phyloP scores from a whole-genome alignment of 1,140 invertebrate species.

The Whitmania pigra region DNA sequence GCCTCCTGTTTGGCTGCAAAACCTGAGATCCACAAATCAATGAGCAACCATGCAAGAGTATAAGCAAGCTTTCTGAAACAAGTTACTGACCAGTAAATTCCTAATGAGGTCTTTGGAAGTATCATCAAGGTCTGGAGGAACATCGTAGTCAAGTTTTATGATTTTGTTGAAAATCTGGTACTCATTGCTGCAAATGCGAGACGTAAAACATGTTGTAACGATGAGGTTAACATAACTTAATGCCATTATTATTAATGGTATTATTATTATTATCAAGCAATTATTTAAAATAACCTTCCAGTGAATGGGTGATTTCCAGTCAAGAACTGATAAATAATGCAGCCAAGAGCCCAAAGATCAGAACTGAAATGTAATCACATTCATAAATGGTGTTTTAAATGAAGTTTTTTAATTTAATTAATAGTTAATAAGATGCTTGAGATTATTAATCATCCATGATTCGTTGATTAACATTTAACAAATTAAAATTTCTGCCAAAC shows the following conservation, averaged over 20 bases:
- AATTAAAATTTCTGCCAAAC: not conserved
- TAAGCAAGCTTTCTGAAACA: no score
- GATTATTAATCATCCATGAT: no score
- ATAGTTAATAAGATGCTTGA: not conserved
- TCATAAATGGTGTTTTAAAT: not conserved
- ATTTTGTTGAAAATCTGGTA: constrained; percentile 96
- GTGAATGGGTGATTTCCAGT: constrained; percentile 81
- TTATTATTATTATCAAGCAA: not conserved
- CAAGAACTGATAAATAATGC: constrained; percentile 94
- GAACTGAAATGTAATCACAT: constrained; percentile 50
- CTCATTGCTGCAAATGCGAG: constrained; percentile 57
- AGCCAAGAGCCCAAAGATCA: constrained; percentile 95
- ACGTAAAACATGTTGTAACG: not conserved
- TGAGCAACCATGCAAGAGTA: constrained; percentile 9
- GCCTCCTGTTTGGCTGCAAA: constrained; percentile 59
- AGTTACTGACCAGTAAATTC: constrained; percentile 58
- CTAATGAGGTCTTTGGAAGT: constrained; percentile 73
- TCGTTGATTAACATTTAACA: no score
- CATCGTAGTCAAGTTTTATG: constrained; percentile 73
- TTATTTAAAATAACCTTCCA: constrained; percentile 48
- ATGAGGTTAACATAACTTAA: not conserved
- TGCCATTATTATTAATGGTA: not conserved
- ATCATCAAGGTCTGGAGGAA: constrained; percentile 75
- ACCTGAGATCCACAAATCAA: constrained; percentile 39
- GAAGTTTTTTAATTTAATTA: not conserved